These are phyloP conservation scores for Somateria mollissima DNA, from an alignment of 2,797 vertebrate genomes.

Conservation along the genomic window DNA sequence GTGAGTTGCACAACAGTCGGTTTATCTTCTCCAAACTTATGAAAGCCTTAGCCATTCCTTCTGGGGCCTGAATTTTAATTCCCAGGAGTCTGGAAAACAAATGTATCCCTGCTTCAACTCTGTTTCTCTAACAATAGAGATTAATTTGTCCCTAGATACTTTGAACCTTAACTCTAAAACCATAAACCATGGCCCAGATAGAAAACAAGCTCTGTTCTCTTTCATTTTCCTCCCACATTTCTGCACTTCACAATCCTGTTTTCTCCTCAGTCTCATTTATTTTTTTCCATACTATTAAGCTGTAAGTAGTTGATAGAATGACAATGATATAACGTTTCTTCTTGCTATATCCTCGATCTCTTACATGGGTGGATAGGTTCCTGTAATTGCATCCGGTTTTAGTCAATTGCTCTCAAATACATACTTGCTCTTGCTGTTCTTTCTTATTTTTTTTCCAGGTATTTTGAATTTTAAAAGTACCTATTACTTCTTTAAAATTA, in stretches of 20 bases:
- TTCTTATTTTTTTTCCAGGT: background rate
- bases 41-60: background rate
- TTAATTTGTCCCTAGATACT: background rate
- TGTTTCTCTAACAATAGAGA: background rate
- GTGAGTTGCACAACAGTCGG: background rate
- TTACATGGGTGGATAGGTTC: constrained; percentile 29
- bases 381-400: constrained; percentile 41
- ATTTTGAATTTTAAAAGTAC: background rate
- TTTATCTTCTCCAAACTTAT: background rate
- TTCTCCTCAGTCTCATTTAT: constrained; percentile 19
- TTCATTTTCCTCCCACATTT: constrained; percentile 51
- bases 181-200: background rate
- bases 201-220: background rate
- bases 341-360: constrained; percentile 3
- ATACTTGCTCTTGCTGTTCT: background rate
- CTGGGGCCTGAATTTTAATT: background rate
- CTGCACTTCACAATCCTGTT: background rate
- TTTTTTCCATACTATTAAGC: constrained; percentile 43
- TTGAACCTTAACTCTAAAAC: background rate
- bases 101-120: background rate
- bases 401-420: constrained; percentile 42
- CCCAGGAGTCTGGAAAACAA: background rate
- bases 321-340: constrained; percentile 40
- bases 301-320: constrained; percentile 42
- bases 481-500: constrained; percentile 15